Evolutionary conservation across 2,797 vertebrate species (phyloP).

Genomic region (Myotis findleyi): DNA sequence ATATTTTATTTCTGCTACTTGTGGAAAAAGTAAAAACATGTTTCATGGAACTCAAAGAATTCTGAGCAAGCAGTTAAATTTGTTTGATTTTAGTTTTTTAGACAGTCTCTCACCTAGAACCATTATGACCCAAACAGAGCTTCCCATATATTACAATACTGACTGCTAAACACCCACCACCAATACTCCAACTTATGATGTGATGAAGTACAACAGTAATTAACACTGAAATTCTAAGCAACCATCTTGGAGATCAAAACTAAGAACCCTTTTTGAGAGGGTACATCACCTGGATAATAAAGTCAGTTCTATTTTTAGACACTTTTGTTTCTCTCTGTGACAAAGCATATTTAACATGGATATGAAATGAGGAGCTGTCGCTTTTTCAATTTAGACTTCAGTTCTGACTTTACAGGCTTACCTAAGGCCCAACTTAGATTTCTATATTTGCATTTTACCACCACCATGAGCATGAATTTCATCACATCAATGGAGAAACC

Average conservation of each 20-base stretch:
- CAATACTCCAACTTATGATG: neutral
- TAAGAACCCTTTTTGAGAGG: neutral
- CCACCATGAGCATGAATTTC: constrained; percentile 55
- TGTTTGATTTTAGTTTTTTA: constrained; percentile 23
- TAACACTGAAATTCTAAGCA: constrained; percentile 30
- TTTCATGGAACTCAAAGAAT: constrained; percentile 10
- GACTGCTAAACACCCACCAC: neutral
- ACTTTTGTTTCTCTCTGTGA: constrained; percentile 54
- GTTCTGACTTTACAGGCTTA: constrained; percentile 67
- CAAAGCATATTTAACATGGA: constrained; percentile 66
- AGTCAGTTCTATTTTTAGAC: constrained; percentile 63
- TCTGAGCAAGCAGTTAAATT: neutral
- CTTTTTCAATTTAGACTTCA: constrained; percentile 57
- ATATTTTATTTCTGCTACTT: neutral
- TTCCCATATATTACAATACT: neutral
- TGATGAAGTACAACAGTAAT: neutral
- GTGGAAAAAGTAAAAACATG: neutral
- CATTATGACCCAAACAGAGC: neutral
- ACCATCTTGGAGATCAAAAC: constrained; percentile 11
- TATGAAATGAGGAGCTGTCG: constrained; percentile 69
- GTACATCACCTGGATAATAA: constrained; percentile 36
- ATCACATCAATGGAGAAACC: constrained; percentile 37
- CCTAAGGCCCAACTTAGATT: constrained; percentile 40
- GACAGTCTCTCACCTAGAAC: neutral
- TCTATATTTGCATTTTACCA: constrained; percentile 67